Base-by-base conservation (phyloP, 2,888 invertebrate species). In the Aphidius colemani region DNA sequence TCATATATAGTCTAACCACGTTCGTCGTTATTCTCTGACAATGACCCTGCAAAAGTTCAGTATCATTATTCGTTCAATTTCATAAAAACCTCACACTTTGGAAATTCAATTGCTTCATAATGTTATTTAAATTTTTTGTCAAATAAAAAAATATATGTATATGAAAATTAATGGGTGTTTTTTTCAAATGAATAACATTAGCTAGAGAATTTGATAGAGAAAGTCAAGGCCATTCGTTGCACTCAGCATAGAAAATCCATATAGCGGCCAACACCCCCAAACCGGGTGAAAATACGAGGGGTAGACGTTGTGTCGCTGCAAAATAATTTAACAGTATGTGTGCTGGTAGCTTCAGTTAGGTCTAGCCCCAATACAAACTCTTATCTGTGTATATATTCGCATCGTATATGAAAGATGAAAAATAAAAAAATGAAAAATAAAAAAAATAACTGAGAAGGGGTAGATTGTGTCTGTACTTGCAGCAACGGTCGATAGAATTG, bases 401-500 rank as follows among this genome's bases (percentile, higher is more conserved):
- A 30, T 30, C 30, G 30, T 30, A 30, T 30, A 30, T 59, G 63
- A 64, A 61, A 68, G 63, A 67, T 66, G 67, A 48, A 48, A 13
- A 11, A 48, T 48, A 7, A 13, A 48, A 18, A 10, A 9, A 44
- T 44, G 30, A 30, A 43, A n/a, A 13, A 11, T 43, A n/a, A 43
- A 46, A 18, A 41, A 43, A 18, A 43, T 7, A 45, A n/a, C 10
- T 10, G 67, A 71, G 75, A 77, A 77, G 78, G 76, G 78, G 80
- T 75, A 79, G 78, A 67, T 74, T 72, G 74, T 75, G 80, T 78
- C 78, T 78, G 76, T 74, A 74, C 76, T 75, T 76, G 78, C 77
- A 73, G 74, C 66, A 57, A 71, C 80, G 81, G 79, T 82, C 81
- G 81, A 82, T 81, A 82, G 78, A 78, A 78, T 79, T 74, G 81